Evolutionary conservation across 2,888 invertebrate species (phyloP), one percentile per base, ranked within the genome.

Genomic region (Ctena decussata): DNA sequence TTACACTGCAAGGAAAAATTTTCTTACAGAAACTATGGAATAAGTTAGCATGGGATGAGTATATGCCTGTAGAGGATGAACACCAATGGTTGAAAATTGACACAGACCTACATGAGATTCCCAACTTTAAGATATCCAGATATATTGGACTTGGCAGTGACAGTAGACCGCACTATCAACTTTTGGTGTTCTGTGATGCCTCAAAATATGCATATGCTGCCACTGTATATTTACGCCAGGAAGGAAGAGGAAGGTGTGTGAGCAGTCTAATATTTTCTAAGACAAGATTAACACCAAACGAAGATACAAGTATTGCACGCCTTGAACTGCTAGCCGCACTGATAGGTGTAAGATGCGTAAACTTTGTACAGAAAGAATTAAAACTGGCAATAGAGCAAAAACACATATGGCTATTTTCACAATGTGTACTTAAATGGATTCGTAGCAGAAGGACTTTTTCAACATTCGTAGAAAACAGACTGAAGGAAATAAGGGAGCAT

Each of bases 321-420:
- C 53, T 82, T 27, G 82, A 77, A 49, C 41, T 87, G 27, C 35
- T 83, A 41, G 83, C 70, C 3, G 79, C 60, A 27, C 35, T 83
- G 46, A 44, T 76, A 32, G 76, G 81, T 65, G 75, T 74, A 15
- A 39, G 75, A 65, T 69, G 73, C 37, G 39, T 46, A 15, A 53
- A 8, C 5, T 72, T 39, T 69, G 71, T 72, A 24, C 24, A 70
- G 70, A 41, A 37, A 70, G n/a, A 70, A 37, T 21, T 70, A 21
- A 70, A 70, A 27, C 24, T 70, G 41, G 24, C 2, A 70, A n/a
- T 70, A n/a, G 41, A 37, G 3, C 37, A 70, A 15, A 39, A 39
- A 70, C 70, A 70, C 30, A n/a, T 70, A 24, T 70, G 70, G 70
- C 37, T 41, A 27, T 35, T 37, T 37, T 70, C 70, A 35, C 70